Base-by-base conservation (phyloP, 1,140 invertebrate species). In the Bombus picipes region DNA sequence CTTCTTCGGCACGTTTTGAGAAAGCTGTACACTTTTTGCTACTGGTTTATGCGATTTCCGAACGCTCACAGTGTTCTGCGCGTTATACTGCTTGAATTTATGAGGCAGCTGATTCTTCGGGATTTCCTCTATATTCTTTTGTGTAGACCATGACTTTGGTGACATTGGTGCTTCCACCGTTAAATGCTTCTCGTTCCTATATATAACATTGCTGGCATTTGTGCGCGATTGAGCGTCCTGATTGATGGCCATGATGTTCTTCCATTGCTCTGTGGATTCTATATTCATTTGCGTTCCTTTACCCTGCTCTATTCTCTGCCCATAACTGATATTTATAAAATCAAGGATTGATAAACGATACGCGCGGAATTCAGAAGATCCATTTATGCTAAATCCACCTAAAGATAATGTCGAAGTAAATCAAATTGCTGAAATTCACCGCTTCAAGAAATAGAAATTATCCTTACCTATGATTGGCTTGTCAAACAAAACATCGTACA, bases 401-500 rank as follows among this genome's bases (percentile, higher is more conserved):
- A 59, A 41, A 32, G 34, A 81, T 22, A 47, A 37, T 28, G 13
- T 39, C 12, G 28, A 34, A 37, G 34, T 72, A 28, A 39, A 34
- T 73, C 8, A 28, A 2, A 41, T 59, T 87, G n/a, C n/a, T 13
- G n/a, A 32, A 66, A 68, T 37, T 37, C 3, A 25, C 37, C 9
- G 8, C 59, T 22, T 68, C 9, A 39, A 22, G 9, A 37, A 22
- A 68, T 68, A 68, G 22, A 10, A 37, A 37, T 68, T 68, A 66
- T 57, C 70, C 59, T 92, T 68, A 92, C 94, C 93, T 34, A 91
- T 83, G 94, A 98, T 98, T 66, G 96, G 93, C 89, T 97, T 95
- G 90, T 98, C 98, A 94, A 98, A 98, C 62, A 98, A 92, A 28
- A 98, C 95, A 79, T 97, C 97, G 92, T 97, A 98, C 57, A 97